phyloP scores from a whole-genome alignment of 2,113 vertebrate species.

The Maccullochella peelii region DNA sequence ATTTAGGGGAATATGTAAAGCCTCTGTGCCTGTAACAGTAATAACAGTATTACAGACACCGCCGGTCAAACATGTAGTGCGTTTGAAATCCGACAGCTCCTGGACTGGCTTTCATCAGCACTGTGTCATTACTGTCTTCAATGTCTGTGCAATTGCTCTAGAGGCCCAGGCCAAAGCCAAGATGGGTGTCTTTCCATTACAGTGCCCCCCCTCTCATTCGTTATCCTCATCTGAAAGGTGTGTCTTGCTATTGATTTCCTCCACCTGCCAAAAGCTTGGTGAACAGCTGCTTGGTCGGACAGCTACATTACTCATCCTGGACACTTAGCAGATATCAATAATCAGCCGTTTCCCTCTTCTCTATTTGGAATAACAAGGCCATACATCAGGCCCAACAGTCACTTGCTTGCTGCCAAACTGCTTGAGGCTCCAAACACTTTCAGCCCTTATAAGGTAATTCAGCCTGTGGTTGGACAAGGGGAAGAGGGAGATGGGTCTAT shows the following conservation, averaged over 20 bases:
- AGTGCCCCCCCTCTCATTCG: slow-evolving; percentile 38
- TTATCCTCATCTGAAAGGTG: slow-evolving; percentile 70
- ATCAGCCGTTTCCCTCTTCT: slow-evolving; percentile 69
- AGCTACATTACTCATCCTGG: slow-evolving; percentile 65
- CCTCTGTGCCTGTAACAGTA: slow-evolving; percentile 6
- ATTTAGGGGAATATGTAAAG: slow-evolving; percentile 20
- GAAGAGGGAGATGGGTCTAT: slow-evolving; percentile 40
- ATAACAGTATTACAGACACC: slow-evolving; percentile 21
- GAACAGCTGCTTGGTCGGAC: slow-evolving; percentile 67
- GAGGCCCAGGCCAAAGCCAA: slow-evolving; percentile 43
- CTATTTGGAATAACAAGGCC: slow-evolving; percentile 70
- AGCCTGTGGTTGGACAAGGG: slow-evolving; percentile 16
- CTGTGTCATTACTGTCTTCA: slow-evolving; percentile 29
- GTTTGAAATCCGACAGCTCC: slow-evolving; percentile 39
- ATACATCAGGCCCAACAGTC: slow-evolving; percentile 68
- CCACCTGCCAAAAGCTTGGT: slow-evolving; percentile 64
- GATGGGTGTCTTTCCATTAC: slow-evolving; percentile 70
- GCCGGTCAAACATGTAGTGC: slow-evolving; percentile 22
- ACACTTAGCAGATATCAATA: slow-evolving; percentile 76
- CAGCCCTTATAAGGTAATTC: slow-evolving; percentile 68
- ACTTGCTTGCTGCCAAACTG: slow-evolving; percentile 44
- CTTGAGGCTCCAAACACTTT: slow-evolving; percentile 37
- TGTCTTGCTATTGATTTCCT: slow-evolving; percentile 71
- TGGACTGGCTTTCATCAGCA: slow-evolving; percentile 55
- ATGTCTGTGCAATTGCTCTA: slow-evolving; percentile 29